phyloP scores from a whole-genome alignment of 2,797 vertebrate genomes.

The Microcaecilia unicolor region DNA sequence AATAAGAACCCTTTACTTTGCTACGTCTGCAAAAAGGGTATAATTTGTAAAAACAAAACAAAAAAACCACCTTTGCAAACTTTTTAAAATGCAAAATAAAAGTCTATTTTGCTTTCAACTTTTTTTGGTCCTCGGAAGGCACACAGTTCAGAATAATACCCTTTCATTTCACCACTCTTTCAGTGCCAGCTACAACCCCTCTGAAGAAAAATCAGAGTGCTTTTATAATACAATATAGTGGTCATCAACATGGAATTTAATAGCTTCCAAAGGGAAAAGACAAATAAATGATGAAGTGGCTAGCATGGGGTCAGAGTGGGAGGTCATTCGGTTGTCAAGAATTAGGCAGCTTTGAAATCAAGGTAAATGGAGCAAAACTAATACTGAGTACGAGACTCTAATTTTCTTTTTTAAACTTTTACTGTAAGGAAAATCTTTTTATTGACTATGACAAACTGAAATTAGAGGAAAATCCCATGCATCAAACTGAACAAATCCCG shows the following conservation, averaged over 20 bases:
- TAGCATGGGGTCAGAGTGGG: not conserved
- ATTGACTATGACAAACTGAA: not conserved
- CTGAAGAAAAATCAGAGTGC: too few relatives aligned
- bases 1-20: too few relatives aligned
- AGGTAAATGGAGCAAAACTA: not conserved
- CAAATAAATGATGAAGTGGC: conserved; percentile 5
- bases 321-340: conserved; percentile 9
- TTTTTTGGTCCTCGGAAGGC: conserved; percentile 19
- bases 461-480: not conserved
- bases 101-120: conserved; percentile 19
- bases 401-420: too few relatives aligned
- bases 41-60: too few relatives aligned
- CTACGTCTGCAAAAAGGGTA: too few relatives aligned
- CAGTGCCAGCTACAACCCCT: too few relatives aligned
- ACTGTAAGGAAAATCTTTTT: too few relatives aligned
- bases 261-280: conserved; percentile 7
- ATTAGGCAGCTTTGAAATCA: conserved; percentile 1
- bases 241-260: conserved; percentile 18
- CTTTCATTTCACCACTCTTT: conserved; percentile 25
- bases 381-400: not conserved
- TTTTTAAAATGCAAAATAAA: conserved; percentile 30
- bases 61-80: too few relatives aligned
- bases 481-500: not conserved
- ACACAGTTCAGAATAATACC: conserved; percentile 22
- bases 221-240: conserved; percentile 15